Evolutionary conservation across 2,113 vertebrate genomes (phyloP).

Genomic region (Podarcis muralis): DNA sequence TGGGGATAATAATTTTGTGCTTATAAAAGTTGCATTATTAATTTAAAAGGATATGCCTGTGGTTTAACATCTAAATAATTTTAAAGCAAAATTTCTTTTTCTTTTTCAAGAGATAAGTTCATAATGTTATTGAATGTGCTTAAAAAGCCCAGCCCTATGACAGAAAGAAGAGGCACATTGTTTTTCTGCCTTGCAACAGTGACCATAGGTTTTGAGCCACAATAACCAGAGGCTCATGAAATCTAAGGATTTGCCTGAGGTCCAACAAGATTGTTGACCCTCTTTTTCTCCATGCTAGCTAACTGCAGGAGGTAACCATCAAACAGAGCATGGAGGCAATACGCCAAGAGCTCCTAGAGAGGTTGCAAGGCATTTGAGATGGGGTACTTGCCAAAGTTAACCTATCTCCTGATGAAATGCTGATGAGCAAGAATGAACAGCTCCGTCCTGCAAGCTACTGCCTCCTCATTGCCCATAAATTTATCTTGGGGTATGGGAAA

Average conservation of each 20-base stretch:
- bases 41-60: background rate
- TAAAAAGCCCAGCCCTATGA: background rate
- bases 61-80: background rate
- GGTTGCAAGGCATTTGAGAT: background rate
- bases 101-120: background rate
- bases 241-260: background rate
- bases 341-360: background rate
- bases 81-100: background rate
- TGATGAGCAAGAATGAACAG: background rate
- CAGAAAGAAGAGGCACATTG: background rate
- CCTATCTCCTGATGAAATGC: background rate
- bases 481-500: background rate
- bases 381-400: background rate
- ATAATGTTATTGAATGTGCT: background rate
- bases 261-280: background rate
- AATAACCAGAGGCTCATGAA: background rate
- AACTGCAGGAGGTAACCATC: too few species aligned
- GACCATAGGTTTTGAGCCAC: too few species aligned
- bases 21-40: background rate
- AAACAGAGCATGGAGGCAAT: background rate
- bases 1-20: background rate
- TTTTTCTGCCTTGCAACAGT: background rate
- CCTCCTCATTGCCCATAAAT: background rate
- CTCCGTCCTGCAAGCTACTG: background rate
- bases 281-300: background rate